Base-by-base conservation (phyloP, 2,888 invertebrate genomes). In the Lasioglossum lativentre region DNA sequence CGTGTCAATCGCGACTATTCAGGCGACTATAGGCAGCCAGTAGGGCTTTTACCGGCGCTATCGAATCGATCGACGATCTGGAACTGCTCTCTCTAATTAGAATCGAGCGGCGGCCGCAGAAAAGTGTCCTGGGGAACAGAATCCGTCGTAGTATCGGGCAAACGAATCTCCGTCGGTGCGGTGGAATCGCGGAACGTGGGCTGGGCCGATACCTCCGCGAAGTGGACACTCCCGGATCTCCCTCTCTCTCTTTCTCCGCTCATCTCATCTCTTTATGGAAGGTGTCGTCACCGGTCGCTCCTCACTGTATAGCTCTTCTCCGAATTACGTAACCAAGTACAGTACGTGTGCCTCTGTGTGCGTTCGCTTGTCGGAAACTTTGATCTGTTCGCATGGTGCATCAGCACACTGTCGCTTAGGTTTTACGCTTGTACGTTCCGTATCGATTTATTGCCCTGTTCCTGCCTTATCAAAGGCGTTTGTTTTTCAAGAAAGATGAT, bases 201-300 rank as follows among this genome's bases (percentile, higher is more conserved):
- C 86, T 83, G 87, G 90, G 86, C 80, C 77, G 78, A 83, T 78
- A 84, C 84, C 82, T 72, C 66, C 72, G 63, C 80, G 84, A 73
- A 87, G 87, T 89, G 92, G 91, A 92, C 92, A 92, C 92, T 92
- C 92, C 92, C 92, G 92, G 92, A 92, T 92, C 89, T 91, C 79
- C 71, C 73, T 63, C 27, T 59, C 59, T 63, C 30, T 63, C 63
- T 63, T 30, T 63, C 63, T 63, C 16, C 27, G 27, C 30, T 27
- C 63, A 4, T 63, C 63, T 84, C 85, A 86, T 74, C 83, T 84
- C 83, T 82, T 77, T 77, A 87, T 79, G 68, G 81, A 82, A 89
- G 91, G 90, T 92, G 92, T 92, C 92, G 92, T 92, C 92, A 92
- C 85, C 89, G 87, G 83, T 88, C 88, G 90, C 88, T 87, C 87